Evolutionary conservation across 2,113 vertebrate genomes (phyloP).

Genomic region (Vulpes ferrilata): DNA sequence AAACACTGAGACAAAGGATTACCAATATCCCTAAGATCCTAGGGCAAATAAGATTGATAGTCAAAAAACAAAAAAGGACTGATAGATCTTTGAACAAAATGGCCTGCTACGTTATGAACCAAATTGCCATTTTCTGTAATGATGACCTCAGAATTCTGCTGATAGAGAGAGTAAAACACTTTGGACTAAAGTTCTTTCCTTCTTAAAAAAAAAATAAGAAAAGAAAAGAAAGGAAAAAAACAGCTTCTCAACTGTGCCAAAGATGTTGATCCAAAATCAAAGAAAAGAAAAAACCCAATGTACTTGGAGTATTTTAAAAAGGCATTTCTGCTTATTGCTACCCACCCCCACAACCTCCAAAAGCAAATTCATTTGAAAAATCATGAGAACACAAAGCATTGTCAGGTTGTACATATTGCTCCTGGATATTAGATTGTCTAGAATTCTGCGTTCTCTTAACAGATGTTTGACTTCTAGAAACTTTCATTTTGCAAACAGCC

Average conservation of each 20-base stretch:
- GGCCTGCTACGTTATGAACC: neutral
- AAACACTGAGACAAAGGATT: neutral
- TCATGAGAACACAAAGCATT: slow-evolving; percentile 38
- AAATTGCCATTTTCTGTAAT: neutral
- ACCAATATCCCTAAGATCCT: neutral
- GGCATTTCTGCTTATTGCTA: slow-evolving; percentile 50
- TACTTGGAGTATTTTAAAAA: slow-evolving; percentile 69
- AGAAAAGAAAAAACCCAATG: slow-evolving; percentile 56
- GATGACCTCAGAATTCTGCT: slow-evolving; percentile 55
- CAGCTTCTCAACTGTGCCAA: slow-evolving; percentile 31
- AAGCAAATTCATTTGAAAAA: slow-evolving; percentile 35
- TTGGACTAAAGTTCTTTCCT: slow-evolving; percentile 40
- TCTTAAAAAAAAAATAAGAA: neutral
- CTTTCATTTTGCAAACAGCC: slow-evolving; percentile 15
- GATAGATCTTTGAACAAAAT: neutral
- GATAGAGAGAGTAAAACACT: slow-evolving; percentile 38
- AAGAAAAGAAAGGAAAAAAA: neutral
- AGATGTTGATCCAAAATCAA: slow-evolving; percentile 59
- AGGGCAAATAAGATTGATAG: neutral
- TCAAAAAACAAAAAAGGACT: neutral
- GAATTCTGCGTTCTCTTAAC: slow-evolving; percentile 53
- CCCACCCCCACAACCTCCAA: neutral
- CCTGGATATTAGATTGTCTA: slow-evolving; percentile 49
- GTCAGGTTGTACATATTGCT: slow-evolving; percentile 54
- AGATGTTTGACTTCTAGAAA: slow-evolving; percentile 60